These are phyloP conservation scores for Athetis lepigone DNA, from an alignment of 2,888 invertebrate species.

Conservation along the genomic window DNA sequence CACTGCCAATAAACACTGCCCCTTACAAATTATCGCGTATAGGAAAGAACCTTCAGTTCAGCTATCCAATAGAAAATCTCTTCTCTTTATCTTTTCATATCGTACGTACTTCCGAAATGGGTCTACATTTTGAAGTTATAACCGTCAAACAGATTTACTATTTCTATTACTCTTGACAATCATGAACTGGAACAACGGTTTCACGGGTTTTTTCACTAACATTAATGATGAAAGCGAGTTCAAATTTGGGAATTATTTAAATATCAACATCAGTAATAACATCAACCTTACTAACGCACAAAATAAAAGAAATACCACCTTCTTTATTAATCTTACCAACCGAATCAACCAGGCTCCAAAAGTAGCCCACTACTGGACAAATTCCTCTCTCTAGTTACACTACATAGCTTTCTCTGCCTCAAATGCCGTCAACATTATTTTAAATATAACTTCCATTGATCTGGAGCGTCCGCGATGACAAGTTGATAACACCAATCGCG, in stretches of 20 bases:
- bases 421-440: conserved; percentile 6
- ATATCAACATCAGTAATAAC: not conserved
- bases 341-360: no score
- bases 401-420: not conserved
- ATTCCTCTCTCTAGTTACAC: not conserved
- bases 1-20: conserved; percentile 43
- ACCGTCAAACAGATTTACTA: not conserved
- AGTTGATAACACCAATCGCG: conserved; percentile 42
- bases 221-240: not conserved
- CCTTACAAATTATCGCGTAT: conserved; percentile 33
- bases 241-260: not conserved
- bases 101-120: conserved; percentile 27
- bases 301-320: not conserved
- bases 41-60: conserved; percentile 29
- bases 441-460: conserved; percentile 24
- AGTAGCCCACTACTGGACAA: not conserved
- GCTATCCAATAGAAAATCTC: conserved; percentile 40
- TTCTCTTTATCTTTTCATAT: conserved; percentile 33
- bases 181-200: fast-evolving
- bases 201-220: not conserved
- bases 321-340: not conserved
- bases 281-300: not conserved
- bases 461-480: conserved; percentile 28
- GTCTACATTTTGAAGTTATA: not conserved
- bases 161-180: not conserved